phyloP scores from a whole-genome alignment of 2,113 vertebrate species.

The Scomber colias region DNA sequence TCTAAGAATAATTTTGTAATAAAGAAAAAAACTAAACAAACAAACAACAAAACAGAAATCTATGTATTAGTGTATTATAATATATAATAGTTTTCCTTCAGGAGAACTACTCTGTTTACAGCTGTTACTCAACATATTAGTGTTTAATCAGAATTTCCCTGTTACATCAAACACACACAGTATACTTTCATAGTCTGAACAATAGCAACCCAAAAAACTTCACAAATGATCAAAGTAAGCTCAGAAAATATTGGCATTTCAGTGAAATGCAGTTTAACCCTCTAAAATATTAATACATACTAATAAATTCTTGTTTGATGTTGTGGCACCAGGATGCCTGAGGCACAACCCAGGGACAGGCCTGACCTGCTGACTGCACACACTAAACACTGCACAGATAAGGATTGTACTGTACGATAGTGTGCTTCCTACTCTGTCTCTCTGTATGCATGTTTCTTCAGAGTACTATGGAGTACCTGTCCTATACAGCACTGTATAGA shows the following conservation, averaged over 20 bases:
- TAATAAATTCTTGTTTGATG: conserved; percentile 24
- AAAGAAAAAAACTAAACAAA: conserved; percentile 63
- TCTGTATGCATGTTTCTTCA: conserved; percentile 84
- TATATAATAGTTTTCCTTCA: conserved; percentile 65
- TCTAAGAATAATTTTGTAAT: conserved; percentile 80
- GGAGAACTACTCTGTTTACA: conserved; percentile 79
- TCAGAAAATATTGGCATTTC: conserved; percentile 58
- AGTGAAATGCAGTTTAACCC: conserved; percentile 68
- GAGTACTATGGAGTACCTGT: conserved; percentile 81
- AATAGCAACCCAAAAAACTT: conserved; percentile 26
- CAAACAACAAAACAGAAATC: conserved; percentile 59
- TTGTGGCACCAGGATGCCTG: conserved; percentile 51
- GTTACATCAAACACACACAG: conserved; percentile 37
- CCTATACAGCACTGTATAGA: conserved; percentile 83
- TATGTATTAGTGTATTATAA: conserved; percentile 79
- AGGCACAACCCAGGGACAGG: conserved; percentile 64
- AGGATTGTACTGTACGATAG: conserved; percentile 83
- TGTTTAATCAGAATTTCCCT: conserved; percentile 59
- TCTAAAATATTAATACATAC: conserved; percentile 8
- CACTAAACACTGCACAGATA: conserved; percentile 77
- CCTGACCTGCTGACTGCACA: conserved; percentile 65
- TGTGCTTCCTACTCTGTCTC: conserved; percentile 83
- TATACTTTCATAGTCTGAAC: conserved; percentile 17
- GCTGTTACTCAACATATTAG: conserved; percentile 69
- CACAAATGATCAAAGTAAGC: conserved; percentile 36